Evolutionary conservation across 2,797 vertebrate species (phyloP).

Genomic region (Sebastiscus albofasciatus): DNA sequence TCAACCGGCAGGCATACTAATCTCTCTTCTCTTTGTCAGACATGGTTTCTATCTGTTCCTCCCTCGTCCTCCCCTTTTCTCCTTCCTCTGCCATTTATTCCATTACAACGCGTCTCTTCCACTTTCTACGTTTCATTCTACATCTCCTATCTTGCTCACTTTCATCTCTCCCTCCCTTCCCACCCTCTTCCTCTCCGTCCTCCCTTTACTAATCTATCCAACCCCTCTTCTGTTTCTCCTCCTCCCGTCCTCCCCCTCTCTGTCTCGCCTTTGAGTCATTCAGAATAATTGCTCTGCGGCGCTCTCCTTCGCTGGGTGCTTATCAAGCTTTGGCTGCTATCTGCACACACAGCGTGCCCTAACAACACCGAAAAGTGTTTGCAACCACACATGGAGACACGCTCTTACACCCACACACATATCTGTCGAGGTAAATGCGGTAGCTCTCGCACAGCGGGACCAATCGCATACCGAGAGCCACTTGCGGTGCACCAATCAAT

Average conservation of each 20-base stretch:
- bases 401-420: background rate
- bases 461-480: constrained; percentile 18
- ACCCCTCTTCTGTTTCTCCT: background rate
- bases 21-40: background rate
- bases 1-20: constrained; percentile 1
- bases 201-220: background rate
- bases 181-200: background rate
- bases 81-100: background rate
- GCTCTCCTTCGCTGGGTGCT: constrained; percentile 21
- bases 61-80: background rate
- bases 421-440: background rate
- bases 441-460: background rate
- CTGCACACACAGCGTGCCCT: constrained; percentile 16
- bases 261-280: constrained; percentile 45
- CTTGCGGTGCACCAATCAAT: constrained; percentile 10
- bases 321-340: constrained; percentile 42
- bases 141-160: background rate
- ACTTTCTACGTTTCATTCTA: background rate
- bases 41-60: constrained; percentile 1
- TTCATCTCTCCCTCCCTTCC: background rate
- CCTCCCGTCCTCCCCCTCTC: background rate
- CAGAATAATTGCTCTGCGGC: constrained; percentile 53
- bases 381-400: background rate
- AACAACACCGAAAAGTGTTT: constrained; percentile 18
- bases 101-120: constrained; percentile 12